A percentile compares a stretch with the other conserved stretches of the same genome.
Evolutionary conservation across 2,113 vertebrate species (phyloP).

Genomic region (Leucoraja erinaceus): DNA sequence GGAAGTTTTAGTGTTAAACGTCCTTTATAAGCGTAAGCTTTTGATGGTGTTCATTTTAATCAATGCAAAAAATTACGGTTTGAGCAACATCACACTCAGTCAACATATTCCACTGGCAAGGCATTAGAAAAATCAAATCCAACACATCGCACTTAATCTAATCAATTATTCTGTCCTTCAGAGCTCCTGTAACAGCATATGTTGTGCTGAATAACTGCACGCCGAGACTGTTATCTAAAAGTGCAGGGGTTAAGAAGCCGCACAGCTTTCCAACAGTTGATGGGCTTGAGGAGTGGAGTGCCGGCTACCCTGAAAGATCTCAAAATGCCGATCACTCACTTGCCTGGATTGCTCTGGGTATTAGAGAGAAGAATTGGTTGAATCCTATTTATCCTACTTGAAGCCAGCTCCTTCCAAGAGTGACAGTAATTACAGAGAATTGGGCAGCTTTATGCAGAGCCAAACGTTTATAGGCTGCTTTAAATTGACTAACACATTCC

Average conservation of each 20-base stretch:
- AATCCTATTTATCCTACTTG: background rate
- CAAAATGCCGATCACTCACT: background rate
- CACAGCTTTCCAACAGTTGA: background rate
- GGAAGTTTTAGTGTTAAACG: background rate
- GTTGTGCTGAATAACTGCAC: conserved; percentile 22
- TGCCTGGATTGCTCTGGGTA: background rate
- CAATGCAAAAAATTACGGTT: background rate
- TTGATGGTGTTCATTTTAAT: background rate
- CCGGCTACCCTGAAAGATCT: background rate
- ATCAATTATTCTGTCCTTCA: conserved; percentile 36
- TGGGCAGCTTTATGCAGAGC: background rate
- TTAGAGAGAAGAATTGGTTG: background rate
- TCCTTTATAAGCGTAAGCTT: background rate
- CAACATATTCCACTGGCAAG: background rate
- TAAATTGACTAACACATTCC: too few species aligned
- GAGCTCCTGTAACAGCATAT: conserved; percentile 27
- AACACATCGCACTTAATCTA: conserved; percentile 33
- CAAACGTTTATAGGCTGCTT: too few species aligned
- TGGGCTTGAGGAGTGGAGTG: background rate
- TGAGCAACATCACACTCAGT: background rate
- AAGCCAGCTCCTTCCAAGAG: background rate
- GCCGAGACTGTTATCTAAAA: conserved; percentile 6
- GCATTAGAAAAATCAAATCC: conserved; percentile 32
- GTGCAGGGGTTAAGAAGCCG: conserved; percentile 9
- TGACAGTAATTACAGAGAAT: background rate